Conservation (phyloP, 2,888 invertebrate genomes). For the Ommatoiulus sabulosus region DNA sequence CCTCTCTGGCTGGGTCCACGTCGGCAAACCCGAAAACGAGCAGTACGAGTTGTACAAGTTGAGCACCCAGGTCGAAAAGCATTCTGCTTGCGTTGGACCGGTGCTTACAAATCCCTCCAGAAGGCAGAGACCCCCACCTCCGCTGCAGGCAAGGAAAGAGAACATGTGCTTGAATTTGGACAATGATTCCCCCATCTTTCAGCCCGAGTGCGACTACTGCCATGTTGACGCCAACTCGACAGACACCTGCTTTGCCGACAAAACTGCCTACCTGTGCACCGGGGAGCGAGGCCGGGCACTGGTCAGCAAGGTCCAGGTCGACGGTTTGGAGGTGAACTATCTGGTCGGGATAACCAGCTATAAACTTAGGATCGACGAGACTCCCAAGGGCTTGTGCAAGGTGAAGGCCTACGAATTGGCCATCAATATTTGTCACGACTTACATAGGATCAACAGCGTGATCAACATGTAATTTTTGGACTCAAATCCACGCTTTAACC, state of each 20-base stretch:
- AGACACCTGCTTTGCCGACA: constrained; percentile 36
- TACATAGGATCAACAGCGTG: constrained; percentile 47
- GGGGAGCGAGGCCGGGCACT: constrained; percentile 52
- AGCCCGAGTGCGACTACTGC: constrained; percentile 53
- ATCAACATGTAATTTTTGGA: background rate
- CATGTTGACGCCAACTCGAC: background rate
- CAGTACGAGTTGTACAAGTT: constrained; percentile 58
- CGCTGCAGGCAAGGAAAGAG: background rate
- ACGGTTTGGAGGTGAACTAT: constrained; percentile 45
- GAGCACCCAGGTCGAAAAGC: constrained; percentile 30
- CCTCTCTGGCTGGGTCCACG: constrained; percentile 57
- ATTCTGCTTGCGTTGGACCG: background rate
- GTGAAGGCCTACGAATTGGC: constrained; percentile 52
- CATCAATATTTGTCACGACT: constrained; percentile 51
- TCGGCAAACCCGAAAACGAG: background rate
- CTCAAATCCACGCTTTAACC: too few relatives aligned
- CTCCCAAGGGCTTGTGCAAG: constrained; percentile 14
- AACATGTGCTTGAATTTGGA: constrained; percentile 49
- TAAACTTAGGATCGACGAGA: background rate
- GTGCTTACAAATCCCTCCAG: constrained; percentile 31
- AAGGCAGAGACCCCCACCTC: constrained; percentile 45
- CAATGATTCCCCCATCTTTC: constrained; percentile 38
- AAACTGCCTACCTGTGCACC: constrained; percentile 55
- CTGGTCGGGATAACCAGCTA: constrained; percentile 54
- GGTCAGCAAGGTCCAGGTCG: constrained; percentile 46